phyloP scores from a whole-genome alignment of 2,888 invertebrate species.

The Cephus sareptanus region DNA sequence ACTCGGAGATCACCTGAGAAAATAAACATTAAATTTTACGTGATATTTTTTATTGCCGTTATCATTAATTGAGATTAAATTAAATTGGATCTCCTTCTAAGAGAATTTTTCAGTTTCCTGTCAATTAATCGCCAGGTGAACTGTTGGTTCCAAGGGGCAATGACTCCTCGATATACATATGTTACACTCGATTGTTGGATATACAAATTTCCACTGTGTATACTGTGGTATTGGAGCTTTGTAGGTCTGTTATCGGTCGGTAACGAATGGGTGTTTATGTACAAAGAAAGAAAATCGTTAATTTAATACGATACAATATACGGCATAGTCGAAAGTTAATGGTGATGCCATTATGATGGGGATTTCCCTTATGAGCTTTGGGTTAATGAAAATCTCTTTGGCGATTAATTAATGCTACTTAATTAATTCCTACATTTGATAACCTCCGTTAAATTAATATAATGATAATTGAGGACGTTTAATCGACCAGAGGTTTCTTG shows the following conservation, averaged over 20 bases:
- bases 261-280: neutral
- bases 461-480: neutral
- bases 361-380: neutral
- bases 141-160: neutral
- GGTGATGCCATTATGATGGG: neutral
- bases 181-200: neutral
- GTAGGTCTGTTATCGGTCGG: neutral
- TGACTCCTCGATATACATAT: neutral
- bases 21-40: slow-evolving; percentile 18
- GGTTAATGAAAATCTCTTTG: neutral
- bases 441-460: neutral
- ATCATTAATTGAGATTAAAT: neutral
- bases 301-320: neutral
- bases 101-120: neutral
- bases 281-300: neutral
- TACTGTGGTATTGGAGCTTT: neutral
- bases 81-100: neutral
- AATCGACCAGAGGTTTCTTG: neutral
- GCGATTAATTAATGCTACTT: neutral
- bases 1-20: slow-evolving; percentile 71
- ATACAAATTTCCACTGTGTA: neutral
- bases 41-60: neutral
- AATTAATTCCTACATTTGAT: neutral
- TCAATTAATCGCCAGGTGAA: neutral
- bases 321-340: neutral